Evolutionary conservation across 2,113 vertebrate species (phyloP).

Genomic region (Pipa parva): DNA sequence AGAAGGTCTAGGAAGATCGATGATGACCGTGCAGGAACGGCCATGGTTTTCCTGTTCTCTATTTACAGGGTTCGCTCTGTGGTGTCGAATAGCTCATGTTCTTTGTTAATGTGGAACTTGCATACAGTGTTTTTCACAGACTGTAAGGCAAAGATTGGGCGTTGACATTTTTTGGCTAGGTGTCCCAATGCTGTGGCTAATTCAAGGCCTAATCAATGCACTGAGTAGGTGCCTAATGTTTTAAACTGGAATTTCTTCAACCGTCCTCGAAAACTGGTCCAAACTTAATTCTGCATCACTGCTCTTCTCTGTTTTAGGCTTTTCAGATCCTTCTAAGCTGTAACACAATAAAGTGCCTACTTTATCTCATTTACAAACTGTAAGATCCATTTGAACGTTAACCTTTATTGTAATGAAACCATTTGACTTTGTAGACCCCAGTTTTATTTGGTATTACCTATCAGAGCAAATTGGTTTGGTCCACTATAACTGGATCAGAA

Average conservation of each 20-base stretch:
- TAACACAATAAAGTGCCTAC: not conserved
- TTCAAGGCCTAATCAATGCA: not conserved
- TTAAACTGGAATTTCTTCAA: not conserved
- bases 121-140: too few species aligned
- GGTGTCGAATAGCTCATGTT: not conserved
- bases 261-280: not conserved
- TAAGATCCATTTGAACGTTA: too few species aligned
- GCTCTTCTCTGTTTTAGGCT: constrained; percentile 15
- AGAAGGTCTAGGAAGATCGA: constrained; percentile 54
- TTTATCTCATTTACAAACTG: not conserved
- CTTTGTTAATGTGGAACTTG: not conserved
- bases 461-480: not conserved
- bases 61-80: not conserved
- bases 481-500: not conserved
- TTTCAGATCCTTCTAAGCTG: not conserved
- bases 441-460: too few species aligned
- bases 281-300: not conserved
- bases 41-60: not conserved
- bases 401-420: too few species aligned
- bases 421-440: too few species aligned
- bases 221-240: not conserved
- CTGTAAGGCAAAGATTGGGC: not conserved
- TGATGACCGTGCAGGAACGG: not conserved
- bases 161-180: not conserved
- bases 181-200: too few species aligned